phyloP scores from a whole-genome alignment of 1,140 invertebrate species.

The Bombus vancouverensis region DNA sequence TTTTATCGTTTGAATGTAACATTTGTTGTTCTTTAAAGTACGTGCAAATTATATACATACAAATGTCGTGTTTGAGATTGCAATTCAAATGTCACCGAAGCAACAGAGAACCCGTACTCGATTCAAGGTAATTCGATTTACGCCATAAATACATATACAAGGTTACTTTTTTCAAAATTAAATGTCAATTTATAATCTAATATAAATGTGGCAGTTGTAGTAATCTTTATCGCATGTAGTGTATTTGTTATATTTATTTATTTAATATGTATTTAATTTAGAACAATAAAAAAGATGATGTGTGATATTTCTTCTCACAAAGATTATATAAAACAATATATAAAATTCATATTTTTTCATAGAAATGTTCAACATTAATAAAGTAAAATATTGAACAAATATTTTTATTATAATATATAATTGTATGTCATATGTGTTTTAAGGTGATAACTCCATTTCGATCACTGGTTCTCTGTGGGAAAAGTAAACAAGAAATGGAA shows the following conservation, averaged over 20 bases:
- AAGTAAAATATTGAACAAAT: not conserved
- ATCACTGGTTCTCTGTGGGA: constrained; percentile 91
- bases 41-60: constrained; percentile 20
- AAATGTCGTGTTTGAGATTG: constrained; percentile 46
- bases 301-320: not conserved
- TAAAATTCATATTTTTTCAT: not conserved
- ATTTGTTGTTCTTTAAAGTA: not conserved
- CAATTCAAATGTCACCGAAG: constrained; percentile 74
- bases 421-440: constrained; percentile 66
- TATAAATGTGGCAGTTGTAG: not conserved
- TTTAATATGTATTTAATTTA: not conserved
- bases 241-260: not conserved
- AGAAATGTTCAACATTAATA: not conserved
- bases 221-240: not conserved
- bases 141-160: not conserved
- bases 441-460: constrained; percentile 94
- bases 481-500: constrained; percentile 93
- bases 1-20: not conserved
- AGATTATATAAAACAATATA: not conserved
- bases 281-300: not conserved
- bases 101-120: constrained; percentile 70
- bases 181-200: not conserved
- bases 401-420: not conserved
- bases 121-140: constrained; percentile 74
- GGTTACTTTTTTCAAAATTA: constrained; percentile 6